A percentile compares a stretch with the other conserved stretches of the same genome.
Evolutionary conservation across 2,113 vertebrate genomes (phyloP).

Genomic region (Lasiurus borealis): DNA sequence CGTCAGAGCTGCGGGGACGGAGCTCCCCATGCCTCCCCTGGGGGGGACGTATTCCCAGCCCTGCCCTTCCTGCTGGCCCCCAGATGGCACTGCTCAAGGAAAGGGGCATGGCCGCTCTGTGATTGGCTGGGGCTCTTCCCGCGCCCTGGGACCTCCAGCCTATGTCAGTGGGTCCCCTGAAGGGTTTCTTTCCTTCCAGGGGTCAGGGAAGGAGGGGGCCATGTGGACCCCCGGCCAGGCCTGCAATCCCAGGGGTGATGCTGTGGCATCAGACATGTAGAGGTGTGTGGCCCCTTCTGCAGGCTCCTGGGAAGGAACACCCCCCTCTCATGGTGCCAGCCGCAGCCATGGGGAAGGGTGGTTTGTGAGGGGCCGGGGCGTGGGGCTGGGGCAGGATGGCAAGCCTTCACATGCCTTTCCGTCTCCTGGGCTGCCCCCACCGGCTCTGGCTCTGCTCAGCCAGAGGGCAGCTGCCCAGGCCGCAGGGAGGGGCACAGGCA

Average conservation of each 20-base stretch:
- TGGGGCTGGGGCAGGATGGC: background rate
- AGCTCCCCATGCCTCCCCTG: too few species aligned
- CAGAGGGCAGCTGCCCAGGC: background rate
- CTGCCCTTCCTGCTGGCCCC: constrained; percentile 1
- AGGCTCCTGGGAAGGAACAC: background rate
- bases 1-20: background rate
- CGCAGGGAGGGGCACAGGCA: background rate
- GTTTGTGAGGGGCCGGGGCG: background rate
- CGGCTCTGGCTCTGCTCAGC: background rate
- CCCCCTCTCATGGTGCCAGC: background rate
- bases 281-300: background rate
- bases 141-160: background rate
- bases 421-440: background rate
- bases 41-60: background rate
- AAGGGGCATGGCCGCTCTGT: background rate
- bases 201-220: background rate
- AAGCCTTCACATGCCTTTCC: background rate
- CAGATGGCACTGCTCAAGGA: constrained; percentile 10
- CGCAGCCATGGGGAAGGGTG: background rate
- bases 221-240: background rate
- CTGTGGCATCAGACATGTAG: background rate
- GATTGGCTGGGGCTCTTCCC: background rate
- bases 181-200: background rate
- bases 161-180: background rate
- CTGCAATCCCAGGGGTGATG: background rate